These are phyloP conservation scores for Lithobates sylvaticus DNA, from an alignment of 2,797 vertebrate genomes.

Conservation along the genomic window DNA sequence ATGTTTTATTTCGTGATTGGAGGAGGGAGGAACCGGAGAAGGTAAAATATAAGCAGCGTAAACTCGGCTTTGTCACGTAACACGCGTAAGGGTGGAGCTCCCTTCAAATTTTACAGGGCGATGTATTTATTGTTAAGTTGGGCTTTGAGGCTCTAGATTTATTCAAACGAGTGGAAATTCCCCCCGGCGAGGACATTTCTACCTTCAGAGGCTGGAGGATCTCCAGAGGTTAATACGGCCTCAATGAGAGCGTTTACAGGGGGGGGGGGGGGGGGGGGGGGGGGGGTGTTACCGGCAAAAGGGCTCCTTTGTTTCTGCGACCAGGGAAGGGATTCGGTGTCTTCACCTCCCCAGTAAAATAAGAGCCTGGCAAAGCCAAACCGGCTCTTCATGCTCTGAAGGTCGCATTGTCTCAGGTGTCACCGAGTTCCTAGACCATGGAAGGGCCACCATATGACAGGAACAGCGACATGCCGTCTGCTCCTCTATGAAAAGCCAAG, in stretches of 20 bases:
- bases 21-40: too few relatives aligned
- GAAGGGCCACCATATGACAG: slow-evolving; percentile 53
- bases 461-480: slow-evolving; percentile 53
- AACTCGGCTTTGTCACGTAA: too few relatives aligned
- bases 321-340: slow-evolving; percentile 42
- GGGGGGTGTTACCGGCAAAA: background rate
- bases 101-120: too few relatives aligned
- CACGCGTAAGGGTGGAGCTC: too few relatives aligned
- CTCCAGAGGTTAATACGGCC: slow-evolving; percentile 22
- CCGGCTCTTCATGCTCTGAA: slow-evolving; percentile 31
- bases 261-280: background rate
- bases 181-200: background rate
- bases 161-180: too few relatives aligned
- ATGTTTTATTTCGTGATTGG: too few relatives aligned
- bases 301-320: background rate
- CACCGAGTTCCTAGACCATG: slow-evolving; percentile 50
- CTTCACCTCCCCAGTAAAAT: slow-evolving; percentile 40
- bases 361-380: slow-evolving; percentile 25
- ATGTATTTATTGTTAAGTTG: too few relatives aligned
- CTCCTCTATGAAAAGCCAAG: slow-evolving; percentile 22
- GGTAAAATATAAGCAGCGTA: too few relatives aligned
- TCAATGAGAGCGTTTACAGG: slow-evolving; percentile 16
- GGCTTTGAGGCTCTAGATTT: too few relatives aligned
- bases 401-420: slow-evolving; percentile 53
- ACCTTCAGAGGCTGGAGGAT: background rate